Evolutionary conservation across 2,888 invertebrate genomes (phyloP), one percentile per base, ranked within the genome.

Genomic region (Parochlus steinenii): DNA sequence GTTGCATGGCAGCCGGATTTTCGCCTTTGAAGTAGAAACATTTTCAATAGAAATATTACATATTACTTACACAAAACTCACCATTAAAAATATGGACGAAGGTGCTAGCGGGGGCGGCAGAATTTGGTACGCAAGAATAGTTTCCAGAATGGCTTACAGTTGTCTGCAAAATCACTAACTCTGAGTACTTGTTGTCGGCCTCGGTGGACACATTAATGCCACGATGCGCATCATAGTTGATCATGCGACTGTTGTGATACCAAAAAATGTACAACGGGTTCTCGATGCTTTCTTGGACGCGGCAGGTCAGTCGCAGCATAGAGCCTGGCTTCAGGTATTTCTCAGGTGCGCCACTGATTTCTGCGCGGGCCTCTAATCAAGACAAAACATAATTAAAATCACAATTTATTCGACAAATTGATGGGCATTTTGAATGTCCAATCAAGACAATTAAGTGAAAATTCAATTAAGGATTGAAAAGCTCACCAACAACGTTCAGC

Each of bases 281-380:
- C 49, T 79, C 78, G 1, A 80, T 80, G 24, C 78, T 77, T 47
- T 77, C 76, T 19, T 74, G 67, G 24, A 81, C 73, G 23, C 70
- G 69, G 47, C 82, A 82, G 43, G 77, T 75, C n/a, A 81, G 64
- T 38, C 74, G 64, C 37, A 83, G 59, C 11, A 76, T 74, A n/a
- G 79, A 80, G n/a, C 82, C 82, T 12, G 79, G 77, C 48, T 80
- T 76, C 40, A 83, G 65, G 51, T 76, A 81, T 51, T 81, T 81
- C 52, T 82, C 82, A 22, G 73, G 63, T 1, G 78, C 74, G 3
- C 82, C 82, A n/a, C 73, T 69, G 48, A 83, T 82, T 54, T 78
- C 77, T 29, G 79, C 79, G 51, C 71, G 64, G 1, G 80, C 78
- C 61, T 78, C 79, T 79, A 69, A 39, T 30, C n/a, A n/a, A n/a